Percentiles rank a stretch among this genome's conserved stretches.
phyloP scores from a whole-genome alignment of 1,140 invertebrate genomes.

The Orussus abietinus region DNA sequence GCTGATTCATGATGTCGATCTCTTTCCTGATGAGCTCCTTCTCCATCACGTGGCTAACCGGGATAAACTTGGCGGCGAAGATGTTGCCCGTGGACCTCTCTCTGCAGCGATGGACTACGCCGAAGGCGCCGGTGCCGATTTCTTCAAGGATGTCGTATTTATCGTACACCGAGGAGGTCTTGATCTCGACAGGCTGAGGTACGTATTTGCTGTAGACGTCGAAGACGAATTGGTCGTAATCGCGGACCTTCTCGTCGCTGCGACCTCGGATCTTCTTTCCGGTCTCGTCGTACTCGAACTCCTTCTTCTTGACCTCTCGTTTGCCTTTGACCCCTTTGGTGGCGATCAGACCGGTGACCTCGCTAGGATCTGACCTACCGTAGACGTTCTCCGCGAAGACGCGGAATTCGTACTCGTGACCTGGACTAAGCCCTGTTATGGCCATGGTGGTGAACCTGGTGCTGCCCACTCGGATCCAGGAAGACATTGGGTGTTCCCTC shows the following conservation, averaged over 20 bases:
- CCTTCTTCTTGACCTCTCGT: slow-evolving; percentile 69
- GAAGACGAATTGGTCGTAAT: slow-evolving; percentile 98
- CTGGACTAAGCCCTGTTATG: slow-evolving; percentile 77
- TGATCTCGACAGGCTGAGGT: slow-evolving; percentile 95
- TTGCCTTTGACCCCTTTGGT: slow-evolving; percentile 81
- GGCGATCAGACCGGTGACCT: slow-evolving; percentile 73
- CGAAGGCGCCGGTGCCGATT: slow-evolving; percentile 98
- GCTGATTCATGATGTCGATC: slow-evolving; percentile 98
- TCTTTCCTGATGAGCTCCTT: slow-evolving; percentile 96
- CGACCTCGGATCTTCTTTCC: slow-evolving; percentile 91
- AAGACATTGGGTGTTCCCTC: slow-evolving; percentile 85
- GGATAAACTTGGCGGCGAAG: slow-evolving; percentile 99
- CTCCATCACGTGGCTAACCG: slow-evolving; percentile 90
- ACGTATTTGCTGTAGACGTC: slow-evolving; percentile 97
- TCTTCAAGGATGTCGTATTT: slow-evolving; percentile 99
- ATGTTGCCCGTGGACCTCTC: slow-evolving; percentile 94
- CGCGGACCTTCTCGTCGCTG: slow-evolving; percentile 82
- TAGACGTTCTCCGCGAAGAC: slow-evolving; percentile 96
- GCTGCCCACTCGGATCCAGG: slow-evolving; percentile 93
- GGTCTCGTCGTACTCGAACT: slow-evolving; percentile 82
- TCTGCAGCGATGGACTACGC: slow-evolving; percentile 95
- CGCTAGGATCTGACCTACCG: slow-evolving; percentile 89
- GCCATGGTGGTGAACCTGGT: slow-evolving; percentile 92
- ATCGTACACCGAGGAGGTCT: slow-evolving; percentile 91
- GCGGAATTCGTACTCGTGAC: slow-evolving; percentile 95